A percentile compares a stretch with the other conserved stretches of the same genome.
phyloP scores from a whole-genome alignment of 2,113 vertebrate species.

The Apus apus region DNA sequence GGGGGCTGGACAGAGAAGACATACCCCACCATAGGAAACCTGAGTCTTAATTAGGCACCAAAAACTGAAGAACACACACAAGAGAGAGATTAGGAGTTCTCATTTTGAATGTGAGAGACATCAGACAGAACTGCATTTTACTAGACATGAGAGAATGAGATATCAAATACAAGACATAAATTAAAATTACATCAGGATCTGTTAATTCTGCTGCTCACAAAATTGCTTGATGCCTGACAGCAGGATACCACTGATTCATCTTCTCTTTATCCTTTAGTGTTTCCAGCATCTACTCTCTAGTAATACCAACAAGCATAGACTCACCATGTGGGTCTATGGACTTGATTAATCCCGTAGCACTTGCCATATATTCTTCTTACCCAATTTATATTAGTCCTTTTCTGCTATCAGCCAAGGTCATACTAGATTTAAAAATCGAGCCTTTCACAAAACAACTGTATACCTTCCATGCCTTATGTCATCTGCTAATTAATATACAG shows the following conservation, averaged over 20 bases:
- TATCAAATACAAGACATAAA: not conserved
- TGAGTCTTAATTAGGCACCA: not conserved
- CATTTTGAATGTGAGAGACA: not conserved
- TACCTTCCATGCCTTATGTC: not conserved
- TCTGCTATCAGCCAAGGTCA: not conserved
- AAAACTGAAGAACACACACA: not conserved
- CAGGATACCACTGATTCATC: not conserved
- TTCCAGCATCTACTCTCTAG: not conserved
- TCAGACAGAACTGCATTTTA: not conserved
- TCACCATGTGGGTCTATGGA: not conserved
- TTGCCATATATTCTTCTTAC: not conserved
- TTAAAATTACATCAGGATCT: not conserved
- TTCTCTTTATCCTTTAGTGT: not conserved
- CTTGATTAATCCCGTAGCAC: not conserved
- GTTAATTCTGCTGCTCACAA: conserved; percentile 5
- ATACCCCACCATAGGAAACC: not conserved
- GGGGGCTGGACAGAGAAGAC: not conserved
- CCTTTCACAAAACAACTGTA: not conserved
- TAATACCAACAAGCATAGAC: not conserved
- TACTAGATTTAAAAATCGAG: not conserved
- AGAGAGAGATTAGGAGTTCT: not conserved
- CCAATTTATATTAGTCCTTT: not conserved
- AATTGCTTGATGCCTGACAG: not conserved
- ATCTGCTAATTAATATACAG: not conserved
- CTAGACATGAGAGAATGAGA: not conserved